These are phyloP conservation scores for Mesitornis unicolor DNA, from an alignment of 2,113 vertebrate genomes.

Conservation along the genomic window DNA sequence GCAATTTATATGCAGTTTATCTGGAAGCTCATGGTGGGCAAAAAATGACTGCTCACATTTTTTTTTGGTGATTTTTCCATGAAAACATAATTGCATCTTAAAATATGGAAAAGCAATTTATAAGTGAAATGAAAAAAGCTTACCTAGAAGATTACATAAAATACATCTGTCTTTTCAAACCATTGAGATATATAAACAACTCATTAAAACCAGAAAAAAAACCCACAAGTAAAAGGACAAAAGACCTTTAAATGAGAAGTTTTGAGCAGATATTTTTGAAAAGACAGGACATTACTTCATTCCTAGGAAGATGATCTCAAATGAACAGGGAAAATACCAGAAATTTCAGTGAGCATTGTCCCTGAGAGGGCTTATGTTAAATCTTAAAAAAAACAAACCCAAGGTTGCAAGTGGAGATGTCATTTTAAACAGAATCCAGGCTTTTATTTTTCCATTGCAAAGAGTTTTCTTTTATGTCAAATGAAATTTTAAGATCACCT, in stretches of 20 bases:
- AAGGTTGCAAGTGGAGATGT: slow-evolving; percentile 49
- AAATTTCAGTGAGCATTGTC: slow-evolving; percentile 14
- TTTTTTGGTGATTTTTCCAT: slow-evolving; percentile 51
- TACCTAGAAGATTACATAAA: slow-evolving; percentile 77
- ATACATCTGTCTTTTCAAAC: slow-evolving; percentile 77
- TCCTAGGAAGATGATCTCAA: slow-evolving; percentile 48
- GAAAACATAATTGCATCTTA: slow-evolving; percentile 66
- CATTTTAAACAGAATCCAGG: slow-evolving; percentile 64
- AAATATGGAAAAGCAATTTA: slow-evolving; percentile 88
- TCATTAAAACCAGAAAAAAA: slow-evolving; percentile 60
- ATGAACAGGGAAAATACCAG: neutral
- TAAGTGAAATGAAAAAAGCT: slow-evolving; percentile 77
- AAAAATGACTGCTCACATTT: slow-evolving; percentile 59
- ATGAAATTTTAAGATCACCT: slow-evolving; percentile 79
- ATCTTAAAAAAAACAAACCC: slow-evolving; percentile 5
- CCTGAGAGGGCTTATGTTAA: slow-evolving; percentile 8
- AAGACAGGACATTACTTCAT: slow-evolving; percentile 36
- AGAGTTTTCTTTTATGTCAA: slow-evolving; percentile 72
- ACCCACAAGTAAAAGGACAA: slow-evolving; percentile 67
- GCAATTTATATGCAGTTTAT: slow-evolving; percentile 73
- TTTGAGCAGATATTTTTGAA: slow-evolving; percentile 49
- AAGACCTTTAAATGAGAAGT: slow-evolving; percentile 68
- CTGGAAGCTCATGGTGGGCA: slow-evolving; percentile 63
- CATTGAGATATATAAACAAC: slow-evolving; percentile 74
- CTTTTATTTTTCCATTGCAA: slow-evolving; percentile 62